Evolutionary conservation across 2,113 vertebrate genomes (phyloP).

Genomic region (Urocynchramus pylzowi): DNA sequence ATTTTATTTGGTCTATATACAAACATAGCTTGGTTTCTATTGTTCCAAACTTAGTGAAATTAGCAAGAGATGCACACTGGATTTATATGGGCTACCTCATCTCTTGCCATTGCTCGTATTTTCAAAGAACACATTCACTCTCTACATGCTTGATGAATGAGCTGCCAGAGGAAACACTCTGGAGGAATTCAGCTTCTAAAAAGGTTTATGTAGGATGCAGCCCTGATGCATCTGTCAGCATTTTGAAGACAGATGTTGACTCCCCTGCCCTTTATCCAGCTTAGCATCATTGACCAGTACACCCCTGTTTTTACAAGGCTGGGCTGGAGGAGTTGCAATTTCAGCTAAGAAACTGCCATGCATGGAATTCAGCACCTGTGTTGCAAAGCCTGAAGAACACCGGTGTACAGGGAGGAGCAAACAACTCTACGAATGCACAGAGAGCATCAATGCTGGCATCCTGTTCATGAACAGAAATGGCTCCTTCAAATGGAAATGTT

Average conservation of each 20-base stretch:
- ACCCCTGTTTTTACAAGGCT: neutral
- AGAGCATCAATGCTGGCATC: accelerated
- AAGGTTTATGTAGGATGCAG: neutral
- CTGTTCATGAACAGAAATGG: neutral
- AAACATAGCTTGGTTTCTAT: neutral
- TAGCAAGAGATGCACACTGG: neutral
- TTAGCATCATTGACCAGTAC: neutral
- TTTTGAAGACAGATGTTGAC: neutral
- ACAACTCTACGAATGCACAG: neutral
- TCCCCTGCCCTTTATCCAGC: neutral
- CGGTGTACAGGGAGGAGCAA: neutral
- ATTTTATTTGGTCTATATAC: neutral
- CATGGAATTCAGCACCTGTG: neutral
- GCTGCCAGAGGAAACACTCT: neutral
- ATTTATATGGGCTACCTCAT: neutral
- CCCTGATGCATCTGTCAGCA: neutral
- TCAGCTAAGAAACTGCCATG: neutral
- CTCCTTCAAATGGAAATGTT: neutral
- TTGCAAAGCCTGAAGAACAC: neutral
- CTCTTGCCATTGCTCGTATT: neutral
- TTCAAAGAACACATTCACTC: neutral
- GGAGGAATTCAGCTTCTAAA: neutral
- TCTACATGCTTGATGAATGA: neutral
- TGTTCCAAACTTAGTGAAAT: neutral
- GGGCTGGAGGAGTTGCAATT: neutral